These are phyloP conservation scores for Todiramphus chloris DNA, from an alignment of 2,113 vertebrate species.

Conservation along the genomic window DNA sequence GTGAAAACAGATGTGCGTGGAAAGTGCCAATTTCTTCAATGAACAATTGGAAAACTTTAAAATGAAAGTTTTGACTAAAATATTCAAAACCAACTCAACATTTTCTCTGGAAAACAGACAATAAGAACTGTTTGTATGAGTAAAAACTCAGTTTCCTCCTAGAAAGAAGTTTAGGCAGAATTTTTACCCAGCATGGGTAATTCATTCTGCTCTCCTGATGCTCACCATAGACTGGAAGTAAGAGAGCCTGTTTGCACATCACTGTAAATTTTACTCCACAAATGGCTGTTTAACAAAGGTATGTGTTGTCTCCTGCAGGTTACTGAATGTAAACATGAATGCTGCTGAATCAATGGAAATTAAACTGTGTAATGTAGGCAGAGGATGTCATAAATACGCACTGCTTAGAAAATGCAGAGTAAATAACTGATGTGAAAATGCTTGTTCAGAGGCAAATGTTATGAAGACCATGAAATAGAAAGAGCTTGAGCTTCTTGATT, in stretches of 20 bases:
- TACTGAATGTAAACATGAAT: background rate
- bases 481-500: background rate
- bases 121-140: background rate
- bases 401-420: background rate
- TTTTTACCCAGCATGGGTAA: background rate
- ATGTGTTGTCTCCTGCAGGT: background rate
- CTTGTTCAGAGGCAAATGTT: background rate
- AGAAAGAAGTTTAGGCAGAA: background rate
- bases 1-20: background rate
- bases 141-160: background rate
- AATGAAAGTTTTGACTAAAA: background rate
- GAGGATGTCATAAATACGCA: background rate
- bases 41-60: background rate
- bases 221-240: background rate
- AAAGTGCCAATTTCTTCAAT: background rate
- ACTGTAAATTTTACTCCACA: background rate
- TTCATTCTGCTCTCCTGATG: background rate
- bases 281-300: background rate
- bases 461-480: background rate
- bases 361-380: background rate
- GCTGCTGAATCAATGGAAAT: background rate
- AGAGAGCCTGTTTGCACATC: background rate
- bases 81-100: background rate
- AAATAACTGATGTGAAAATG: background rate
- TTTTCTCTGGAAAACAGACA: background rate